phyloP scores from a whole-genome alignment of 2,797 vertebrate genomes.

The Labroides dimidiatus region DNA sequence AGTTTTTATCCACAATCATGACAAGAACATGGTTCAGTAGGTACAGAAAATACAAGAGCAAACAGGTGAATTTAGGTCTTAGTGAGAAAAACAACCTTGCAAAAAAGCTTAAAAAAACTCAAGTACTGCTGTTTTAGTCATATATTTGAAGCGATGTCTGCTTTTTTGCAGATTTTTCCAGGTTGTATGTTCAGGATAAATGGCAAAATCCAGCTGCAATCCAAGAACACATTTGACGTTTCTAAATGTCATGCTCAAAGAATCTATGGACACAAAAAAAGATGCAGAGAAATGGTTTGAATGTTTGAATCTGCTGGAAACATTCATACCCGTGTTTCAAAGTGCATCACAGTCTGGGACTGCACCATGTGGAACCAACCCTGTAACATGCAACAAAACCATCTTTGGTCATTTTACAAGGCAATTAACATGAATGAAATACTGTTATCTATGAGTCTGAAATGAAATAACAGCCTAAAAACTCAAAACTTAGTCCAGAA shows the following conservation, averaged over 20 bases:
- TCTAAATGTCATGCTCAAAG: slow-evolving; percentile 3
- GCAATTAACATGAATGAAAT: background rate
- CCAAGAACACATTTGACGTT: background rate
- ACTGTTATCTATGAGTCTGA: background rate
- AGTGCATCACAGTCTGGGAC: slow-evolving; percentile 42
- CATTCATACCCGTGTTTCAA: slow-evolving; percentile 44
- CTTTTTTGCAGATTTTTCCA: background rate
- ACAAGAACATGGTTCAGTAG: slow-evolving; percentile 2
- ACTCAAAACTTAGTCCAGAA: background rate
- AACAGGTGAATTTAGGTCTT: background rate
- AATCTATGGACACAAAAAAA: slow-evolving; percentile 3
- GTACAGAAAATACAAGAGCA: background rate
- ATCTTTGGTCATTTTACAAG: slow-evolving; percentile 31
- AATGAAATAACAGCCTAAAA: background rate
- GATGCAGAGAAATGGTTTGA: slow-evolving; percentile 11
- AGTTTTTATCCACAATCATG: slow-evolving; percentile 24
- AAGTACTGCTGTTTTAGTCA: background rate
- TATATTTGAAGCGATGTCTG: background rate
- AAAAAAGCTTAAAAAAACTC: slow-evolving; percentile 1
- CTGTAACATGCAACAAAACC: slow-evolving; percentile 6
- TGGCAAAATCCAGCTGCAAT: background rate
- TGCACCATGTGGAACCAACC: slow-evolving; percentile 3
- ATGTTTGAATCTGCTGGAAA: slow-evolving; percentile 11
- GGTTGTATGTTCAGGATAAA: too few relatives aligned
- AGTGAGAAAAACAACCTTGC: background rate